phyloP scores from a whole-genome alignment of 2,888 invertebrate species.

The Eugnorisma glareosa region DNA sequence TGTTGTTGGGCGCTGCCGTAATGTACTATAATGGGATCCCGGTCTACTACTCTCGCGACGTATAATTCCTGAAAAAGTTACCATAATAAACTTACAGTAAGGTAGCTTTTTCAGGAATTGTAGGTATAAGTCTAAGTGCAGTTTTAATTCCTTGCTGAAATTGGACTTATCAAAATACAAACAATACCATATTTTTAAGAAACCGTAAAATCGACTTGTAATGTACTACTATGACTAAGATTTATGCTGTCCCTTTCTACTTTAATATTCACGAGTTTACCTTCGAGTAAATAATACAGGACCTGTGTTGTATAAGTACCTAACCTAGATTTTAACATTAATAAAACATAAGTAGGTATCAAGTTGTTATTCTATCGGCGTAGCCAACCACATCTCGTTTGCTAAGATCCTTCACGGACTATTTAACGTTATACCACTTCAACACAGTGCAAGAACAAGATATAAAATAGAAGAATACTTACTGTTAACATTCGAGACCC shows the following conservation, averaged over 20 bases:
- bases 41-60: neutral
- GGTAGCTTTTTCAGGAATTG: neutral
- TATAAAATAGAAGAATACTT: too few relatives aligned
- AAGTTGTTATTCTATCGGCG: constrained; percentile 42
- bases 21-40: neutral
- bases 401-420: constrained; percentile 54
- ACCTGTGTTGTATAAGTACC: too few relatives aligned
- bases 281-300: constrained; percentile 10
- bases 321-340: constrained; percentile 39
- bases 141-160: neutral
- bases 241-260: constrained; percentile 23
- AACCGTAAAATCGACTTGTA: neutral
- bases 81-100: neutral
- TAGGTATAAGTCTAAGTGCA: neutral
- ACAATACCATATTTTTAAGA: neutral
- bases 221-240: neutral
- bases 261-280: constrained; percentile 1
- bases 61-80: neutral
- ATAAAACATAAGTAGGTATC: constrained; percentile 44
- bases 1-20: too few relatives aligned
- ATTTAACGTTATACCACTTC: constrained; percentile 27
- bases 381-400: constrained; percentile 42
- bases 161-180: neutral
- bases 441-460: neutral
- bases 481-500: neutral